Evolutionary conservation across 2,888 invertebrate genomes (phyloP).

Genomic region (Limnephilus marmoratus): DNA sequence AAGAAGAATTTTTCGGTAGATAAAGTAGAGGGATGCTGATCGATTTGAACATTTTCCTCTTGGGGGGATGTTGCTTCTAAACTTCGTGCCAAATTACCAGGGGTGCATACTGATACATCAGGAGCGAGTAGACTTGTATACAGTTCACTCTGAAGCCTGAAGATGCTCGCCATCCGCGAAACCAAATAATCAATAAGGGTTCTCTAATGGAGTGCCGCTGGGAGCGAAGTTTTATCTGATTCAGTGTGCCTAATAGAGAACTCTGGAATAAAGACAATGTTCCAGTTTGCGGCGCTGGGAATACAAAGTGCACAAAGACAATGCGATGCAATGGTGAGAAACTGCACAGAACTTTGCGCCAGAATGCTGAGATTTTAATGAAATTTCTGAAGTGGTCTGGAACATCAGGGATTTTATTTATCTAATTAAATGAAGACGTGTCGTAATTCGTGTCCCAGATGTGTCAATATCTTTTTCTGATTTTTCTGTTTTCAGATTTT

Average conservation of each 20-base stretch:
- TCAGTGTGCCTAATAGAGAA: slow-evolving; percentile 1
- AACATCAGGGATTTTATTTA: not conserved
- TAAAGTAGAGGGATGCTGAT: not conserved
- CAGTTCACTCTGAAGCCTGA: not conserved
- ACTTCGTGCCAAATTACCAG: slow-evolving; percentile 42
- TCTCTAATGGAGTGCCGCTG: not conserved
- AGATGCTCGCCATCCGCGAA: slow-evolving; percentile 7
- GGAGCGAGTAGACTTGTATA: not conserved
- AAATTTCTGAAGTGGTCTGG: not conserved
- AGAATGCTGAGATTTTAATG: not conserved
- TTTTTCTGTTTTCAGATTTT: no score
- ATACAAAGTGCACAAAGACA: not conserved
- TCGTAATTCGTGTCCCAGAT: no score
- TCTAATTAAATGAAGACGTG: no score
- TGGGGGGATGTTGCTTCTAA: slow-evolving; percentile 11
- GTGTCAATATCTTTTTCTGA: no score
- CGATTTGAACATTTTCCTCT: slow-evolving; percentile 31
- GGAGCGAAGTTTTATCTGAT: not conserved
- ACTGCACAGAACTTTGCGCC: not conserved
- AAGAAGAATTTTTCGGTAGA: not conserved
- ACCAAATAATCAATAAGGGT: slow-evolving; percentile 11
- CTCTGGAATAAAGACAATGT: not conserved
- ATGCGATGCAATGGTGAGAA: slow-evolving; percentile 3
- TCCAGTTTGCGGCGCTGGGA: slow-evolving; percentile 4
- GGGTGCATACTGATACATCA: slow-evolving; percentile 26